These are phyloP conservation scores for Lagopus muta DNA, from an alignment of 2,113 vertebrate species.

Conservation along the genomic window DNA sequence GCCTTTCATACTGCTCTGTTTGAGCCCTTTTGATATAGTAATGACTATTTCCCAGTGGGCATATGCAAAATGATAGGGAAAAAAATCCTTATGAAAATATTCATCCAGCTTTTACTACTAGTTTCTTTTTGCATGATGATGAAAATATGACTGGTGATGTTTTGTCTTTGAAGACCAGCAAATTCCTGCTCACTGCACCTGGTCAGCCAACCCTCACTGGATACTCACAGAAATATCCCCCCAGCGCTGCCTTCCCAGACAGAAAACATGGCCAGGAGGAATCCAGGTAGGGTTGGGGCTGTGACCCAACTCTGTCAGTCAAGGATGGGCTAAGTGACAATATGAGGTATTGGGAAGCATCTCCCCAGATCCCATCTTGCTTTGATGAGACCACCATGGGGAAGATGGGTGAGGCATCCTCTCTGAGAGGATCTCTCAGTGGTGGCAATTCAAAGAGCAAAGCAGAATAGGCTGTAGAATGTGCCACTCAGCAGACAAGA, in stretches of 20 bases:
- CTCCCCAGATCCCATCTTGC: rapidly evolving
- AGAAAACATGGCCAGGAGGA: not conserved
- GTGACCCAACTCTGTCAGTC: not conserved
- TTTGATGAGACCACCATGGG: not conserved
- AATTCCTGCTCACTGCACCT: not conserved
- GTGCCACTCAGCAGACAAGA: not conserved
- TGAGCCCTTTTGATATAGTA: not conserved
- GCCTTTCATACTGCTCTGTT: not conserved
- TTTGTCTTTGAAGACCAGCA: not conserved
- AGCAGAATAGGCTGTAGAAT: not conserved
- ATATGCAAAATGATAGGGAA: not conserved
- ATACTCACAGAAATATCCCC: not conserved
- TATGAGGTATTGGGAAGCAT: not conserved
- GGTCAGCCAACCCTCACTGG: not conserved
- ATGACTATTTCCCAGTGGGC: not conserved
- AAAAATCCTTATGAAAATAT: not conserved
- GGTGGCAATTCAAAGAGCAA: not conserved
- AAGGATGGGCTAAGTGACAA: not conserved
- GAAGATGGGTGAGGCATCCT: not conserved
- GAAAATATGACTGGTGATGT: not conserved
- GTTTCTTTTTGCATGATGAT: not conserved
- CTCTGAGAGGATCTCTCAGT: too few relatives aligned
- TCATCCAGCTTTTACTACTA: not conserved
- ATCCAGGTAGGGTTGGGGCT: not conserved
- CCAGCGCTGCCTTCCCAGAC: not conserved